Conservation (phyloP, 2,797 vertebrate species). For the Falco columbarius region DNA sequence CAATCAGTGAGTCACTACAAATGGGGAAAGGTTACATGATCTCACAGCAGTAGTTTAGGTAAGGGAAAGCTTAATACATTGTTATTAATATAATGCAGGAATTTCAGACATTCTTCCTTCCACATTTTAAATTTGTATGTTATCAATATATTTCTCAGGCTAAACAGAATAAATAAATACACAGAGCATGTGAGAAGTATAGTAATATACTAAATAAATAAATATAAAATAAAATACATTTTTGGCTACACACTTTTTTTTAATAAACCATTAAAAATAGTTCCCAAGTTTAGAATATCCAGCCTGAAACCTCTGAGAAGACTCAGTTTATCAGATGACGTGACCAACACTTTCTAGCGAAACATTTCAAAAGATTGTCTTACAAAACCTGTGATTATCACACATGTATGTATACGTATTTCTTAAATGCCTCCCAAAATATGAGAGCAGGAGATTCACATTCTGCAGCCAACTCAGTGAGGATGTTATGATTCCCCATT, state of each 20-base stretch:
- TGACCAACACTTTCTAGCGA: background rate
- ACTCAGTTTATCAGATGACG: background rate
- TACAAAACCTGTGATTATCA: background rate
- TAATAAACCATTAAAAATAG: background rate
- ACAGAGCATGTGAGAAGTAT: background rate
- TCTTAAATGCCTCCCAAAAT: background rate
- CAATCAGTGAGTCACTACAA: background rate
- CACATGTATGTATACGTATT: rapidly evolving
- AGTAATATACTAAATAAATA: background rate
- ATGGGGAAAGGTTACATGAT: background rate
- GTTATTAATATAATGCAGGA: background rate
- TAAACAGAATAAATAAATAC: background rate
- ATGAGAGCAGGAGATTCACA: background rate
- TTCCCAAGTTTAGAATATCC: background rate
- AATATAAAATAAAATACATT: background rate
- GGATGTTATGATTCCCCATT: background rate
- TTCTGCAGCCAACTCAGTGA: background rate
- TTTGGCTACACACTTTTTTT: background rate
- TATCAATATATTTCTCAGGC: background rate
- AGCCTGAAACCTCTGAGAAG: background rate
- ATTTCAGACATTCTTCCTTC: background rate
- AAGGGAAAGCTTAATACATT: background rate
- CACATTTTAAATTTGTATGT: background rate
- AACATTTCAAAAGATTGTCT: background rate
- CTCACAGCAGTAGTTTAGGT: background rate